These are phyloP conservation scores for Yasuhikotakia modesta DNA, from an alignment of 2,797 vertebrate species.

Conservation along the genomic window DNA sequence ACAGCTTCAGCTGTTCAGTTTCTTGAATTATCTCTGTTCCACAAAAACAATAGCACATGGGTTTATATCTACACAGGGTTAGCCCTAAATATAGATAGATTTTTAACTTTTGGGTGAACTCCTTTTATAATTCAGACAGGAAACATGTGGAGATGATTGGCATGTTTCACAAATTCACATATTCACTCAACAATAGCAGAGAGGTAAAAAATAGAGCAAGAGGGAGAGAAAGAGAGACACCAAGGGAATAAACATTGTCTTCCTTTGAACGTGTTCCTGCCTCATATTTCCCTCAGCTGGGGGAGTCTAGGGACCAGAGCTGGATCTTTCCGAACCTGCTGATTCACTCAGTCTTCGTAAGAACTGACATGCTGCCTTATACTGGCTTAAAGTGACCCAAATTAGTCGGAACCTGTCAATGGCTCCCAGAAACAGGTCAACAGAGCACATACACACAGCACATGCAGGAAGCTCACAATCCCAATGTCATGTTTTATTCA, in stretches of 20 bases:
- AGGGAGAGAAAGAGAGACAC: constrained; percentile 39
- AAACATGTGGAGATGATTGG: neutral
- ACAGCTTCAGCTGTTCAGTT: no score
- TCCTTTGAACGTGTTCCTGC: constrained; percentile 55
- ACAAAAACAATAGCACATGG: no score
- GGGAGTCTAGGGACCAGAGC: constrained; percentile 24
- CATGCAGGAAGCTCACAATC: constrained; percentile 15
- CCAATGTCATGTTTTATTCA: constrained; percentile 51
- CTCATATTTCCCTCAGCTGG: constrained; percentile 44
- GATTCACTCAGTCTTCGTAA: constrained; percentile 34
- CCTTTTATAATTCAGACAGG: constrained; percentile 2
- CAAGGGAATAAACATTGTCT: constrained; percentile 59
- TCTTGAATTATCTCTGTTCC: no score
- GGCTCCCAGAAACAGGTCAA: constrained; percentile 23
- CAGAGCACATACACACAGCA: constrained; percentile 34
- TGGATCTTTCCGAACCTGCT: constrained; percentile 42
- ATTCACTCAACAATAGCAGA: constrained; percentile 44
- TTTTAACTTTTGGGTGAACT: neutral
- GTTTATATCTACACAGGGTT: neutral
- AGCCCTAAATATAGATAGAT: neutral
- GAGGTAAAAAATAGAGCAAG: constrained; percentile 52
- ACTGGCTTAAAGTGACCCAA: constrained; percentile 36
- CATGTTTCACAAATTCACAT: constrained; percentile 59
- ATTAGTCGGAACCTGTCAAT: constrained; percentile 28
- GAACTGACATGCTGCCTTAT: constrained; percentile 6